Evolutionary conservation across 2,797 vertebrate species (phyloP).

Genomic region (Chrysocyon brachyurus): DNA sequence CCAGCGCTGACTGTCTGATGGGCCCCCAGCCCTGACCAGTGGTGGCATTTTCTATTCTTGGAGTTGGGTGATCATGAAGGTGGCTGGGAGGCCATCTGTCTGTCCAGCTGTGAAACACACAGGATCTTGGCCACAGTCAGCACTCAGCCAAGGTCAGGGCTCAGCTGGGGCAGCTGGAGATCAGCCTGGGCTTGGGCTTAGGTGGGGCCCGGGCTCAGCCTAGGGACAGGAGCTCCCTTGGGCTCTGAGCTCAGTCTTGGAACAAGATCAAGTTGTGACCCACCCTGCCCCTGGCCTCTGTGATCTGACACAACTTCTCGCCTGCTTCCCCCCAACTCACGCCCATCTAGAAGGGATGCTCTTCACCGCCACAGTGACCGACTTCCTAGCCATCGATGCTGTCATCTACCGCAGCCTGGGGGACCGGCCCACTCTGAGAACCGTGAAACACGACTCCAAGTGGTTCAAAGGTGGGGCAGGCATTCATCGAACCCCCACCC

Average conservation of each 20-base stretch:
- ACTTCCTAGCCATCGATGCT: conserved; percentile 97
- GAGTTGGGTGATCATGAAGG: not conserved
- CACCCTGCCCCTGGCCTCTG: no score
- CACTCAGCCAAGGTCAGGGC: not conserved
- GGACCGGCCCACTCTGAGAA: conserved; percentile 95
- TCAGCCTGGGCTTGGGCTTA: not conserved
- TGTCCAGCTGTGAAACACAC: not conserved
- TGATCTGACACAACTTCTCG: not conserved
- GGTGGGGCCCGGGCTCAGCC: not conserved
- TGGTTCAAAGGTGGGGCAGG: conserved; percentile 95
- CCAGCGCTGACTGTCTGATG: no score
- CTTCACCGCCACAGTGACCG: conserved; percentile 97
- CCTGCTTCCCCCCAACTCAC: not conserved
- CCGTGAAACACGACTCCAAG: conserved; percentile 98
- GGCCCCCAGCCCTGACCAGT: not conserved
- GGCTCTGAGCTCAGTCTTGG: not conserved
- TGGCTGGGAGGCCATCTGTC: not conserved
- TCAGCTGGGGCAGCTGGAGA: not conserved
- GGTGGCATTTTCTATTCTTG: not conserved
- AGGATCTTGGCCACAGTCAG: not conserved
- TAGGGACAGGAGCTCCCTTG: not conserved
- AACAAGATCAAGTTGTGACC: not conserved
- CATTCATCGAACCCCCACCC: not conserved
- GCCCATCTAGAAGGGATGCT: conserved; percentile 93
- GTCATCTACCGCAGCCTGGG: conserved; percentile 98